Evolutionary conservation across 2,113 vertebrate species (phyloP).

Genomic region (Gymnocephalus cernua): DNA sequence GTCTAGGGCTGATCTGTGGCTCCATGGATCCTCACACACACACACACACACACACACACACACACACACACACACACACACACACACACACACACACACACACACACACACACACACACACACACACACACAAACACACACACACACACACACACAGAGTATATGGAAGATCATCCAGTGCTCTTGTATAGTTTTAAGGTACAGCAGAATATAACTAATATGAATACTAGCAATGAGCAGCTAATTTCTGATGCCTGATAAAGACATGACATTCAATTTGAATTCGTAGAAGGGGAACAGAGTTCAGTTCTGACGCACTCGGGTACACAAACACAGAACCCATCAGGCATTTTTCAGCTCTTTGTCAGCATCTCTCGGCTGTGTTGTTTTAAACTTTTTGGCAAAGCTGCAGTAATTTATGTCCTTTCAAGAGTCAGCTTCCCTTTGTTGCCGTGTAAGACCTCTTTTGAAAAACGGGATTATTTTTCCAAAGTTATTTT

Average conservation of each 20-base stretch:
- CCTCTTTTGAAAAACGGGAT: slow-evolving; percentile 15
- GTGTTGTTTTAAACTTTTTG: slow-evolving; percentile 51
- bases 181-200: background rate
- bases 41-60: no score
- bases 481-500: slow-evolving; percentile 48
- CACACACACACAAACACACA: no score
- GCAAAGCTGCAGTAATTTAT: slow-evolving; percentile 41
- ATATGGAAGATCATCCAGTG: background rate
- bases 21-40: slow-evolving; percentile 5
- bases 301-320: slow-evolving; percentile 25
- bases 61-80: no score
- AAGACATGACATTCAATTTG: slow-evolving; percentile 16
- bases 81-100: no score
- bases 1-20: slow-evolving; percentile 27
- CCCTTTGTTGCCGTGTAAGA: slow-evolving; percentile 21
- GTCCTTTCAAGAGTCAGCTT: slow-evolving; percentile 37
- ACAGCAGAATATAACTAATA: slow-evolving; percentile 2
- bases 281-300: slow-evolving; percentile 4
- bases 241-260: background rate
- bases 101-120: no score
- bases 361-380: slow-evolving; percentile 45
- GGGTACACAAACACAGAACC: slow-evolving; percentile 30
- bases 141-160: background rate
- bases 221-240: background rate
- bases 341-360: slow-evolving; percentile 19